Base-by-base conservation (phyloP, 2,113 vertebrate species). In the Spilogale gracilis region DNA sequence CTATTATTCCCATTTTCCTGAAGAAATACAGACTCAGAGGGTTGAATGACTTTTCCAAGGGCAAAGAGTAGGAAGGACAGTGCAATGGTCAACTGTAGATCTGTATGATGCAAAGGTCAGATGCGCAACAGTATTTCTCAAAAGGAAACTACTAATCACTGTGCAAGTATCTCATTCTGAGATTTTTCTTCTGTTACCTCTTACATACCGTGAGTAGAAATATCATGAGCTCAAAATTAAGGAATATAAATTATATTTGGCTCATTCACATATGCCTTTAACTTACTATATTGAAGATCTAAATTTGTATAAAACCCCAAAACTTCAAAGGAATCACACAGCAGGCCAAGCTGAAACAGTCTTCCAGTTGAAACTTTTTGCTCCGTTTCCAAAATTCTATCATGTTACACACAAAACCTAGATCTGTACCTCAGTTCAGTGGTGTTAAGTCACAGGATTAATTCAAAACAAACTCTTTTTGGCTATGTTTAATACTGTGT, bases 391-490 rank as follows among this genome's bases (percentile, higher is more conserved):
- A 91, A 93, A 79, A 92, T 71, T 54, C 61, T 14, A 83, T 45
- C 27, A 3, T 21, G 6, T 8, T 45, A 17, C 69, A 73, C 21
- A 60, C 18, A 89, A 81, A 79, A 78, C 38, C 85, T 54, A 69
- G 21, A 48, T 86, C 45, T 60, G 14, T 9, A 27, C 52, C 81
- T 92, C 48, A 6, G 8, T 1, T 18, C 25, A 48, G 18, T 14
- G 9, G 74, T 48, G 23, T 50, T 83, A 25, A 97, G 52, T 82
- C n/a, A 30, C 27, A n/a, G 30, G 50, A 80, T 67, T 94, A 56
- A 89, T 88, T 91, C 80, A 90, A 71, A 90, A 96, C 32, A 11
- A 97, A 83, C 30, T 74, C 30, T 45, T 20, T 45, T 50, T 84
- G 89, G 73, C 79, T 78, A 48, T 17, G 5, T 78, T 91, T 88